Conservation (phyloP, 2,113 vertebrate genomes). For the Xenus cinereus region DNA sequence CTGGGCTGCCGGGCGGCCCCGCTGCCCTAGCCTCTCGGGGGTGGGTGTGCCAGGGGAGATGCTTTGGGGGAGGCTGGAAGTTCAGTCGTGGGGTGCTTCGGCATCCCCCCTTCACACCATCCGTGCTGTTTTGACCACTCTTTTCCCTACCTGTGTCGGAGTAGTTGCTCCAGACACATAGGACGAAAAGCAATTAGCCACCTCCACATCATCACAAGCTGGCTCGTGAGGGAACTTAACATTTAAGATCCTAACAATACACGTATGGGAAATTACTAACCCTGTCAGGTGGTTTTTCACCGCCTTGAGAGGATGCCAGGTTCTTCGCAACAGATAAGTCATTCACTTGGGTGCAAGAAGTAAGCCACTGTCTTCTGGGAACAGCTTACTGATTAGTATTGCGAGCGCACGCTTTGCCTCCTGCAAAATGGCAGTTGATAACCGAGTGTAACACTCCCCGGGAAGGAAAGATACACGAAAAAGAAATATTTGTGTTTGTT, state of each 20-base stretch:
- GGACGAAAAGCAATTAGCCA: fast-evolving
- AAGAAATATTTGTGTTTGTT: not conserved
- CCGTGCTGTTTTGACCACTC: fast-evolving
- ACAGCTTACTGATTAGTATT: not conserved
- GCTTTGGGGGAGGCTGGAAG: not conserved
- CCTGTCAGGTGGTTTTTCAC: not conserved
- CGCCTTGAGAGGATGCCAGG: not conserved
- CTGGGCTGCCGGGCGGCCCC: no score
- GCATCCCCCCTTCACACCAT: fast-evolving
- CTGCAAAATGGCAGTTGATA: not conserved
- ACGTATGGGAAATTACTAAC: not conserved
- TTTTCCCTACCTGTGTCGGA: no score
- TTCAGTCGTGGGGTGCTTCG: fast-evolving
- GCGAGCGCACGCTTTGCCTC: not conserved
- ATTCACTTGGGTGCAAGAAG: not conserved
- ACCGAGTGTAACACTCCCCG: not conserved
- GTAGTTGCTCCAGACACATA: fast-evolving
- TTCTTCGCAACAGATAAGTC: not conserved
- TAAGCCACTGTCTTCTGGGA: not conserved
- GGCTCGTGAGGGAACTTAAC: fast-evolving
- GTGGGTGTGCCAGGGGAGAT: not conserved
- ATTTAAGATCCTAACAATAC: not conserved
- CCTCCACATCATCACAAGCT: not conserved
- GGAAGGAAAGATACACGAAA: not conserved
- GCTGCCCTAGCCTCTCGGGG: not conserved